Conservation (phyloP, 2,888 invertebrate species). For the Tanypteryx hageni region DNA sequence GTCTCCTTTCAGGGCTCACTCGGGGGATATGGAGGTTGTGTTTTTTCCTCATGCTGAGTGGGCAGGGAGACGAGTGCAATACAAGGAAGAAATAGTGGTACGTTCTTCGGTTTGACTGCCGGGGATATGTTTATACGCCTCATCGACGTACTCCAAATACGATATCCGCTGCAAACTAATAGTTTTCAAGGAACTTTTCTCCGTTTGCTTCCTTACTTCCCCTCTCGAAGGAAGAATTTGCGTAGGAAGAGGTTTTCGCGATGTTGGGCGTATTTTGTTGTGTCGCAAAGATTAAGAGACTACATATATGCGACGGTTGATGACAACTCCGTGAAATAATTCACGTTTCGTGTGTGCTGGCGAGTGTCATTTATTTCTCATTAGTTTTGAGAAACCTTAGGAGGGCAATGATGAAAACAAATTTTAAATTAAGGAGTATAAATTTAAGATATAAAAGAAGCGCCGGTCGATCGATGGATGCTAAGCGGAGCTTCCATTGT, state of each 20-base stretch:
- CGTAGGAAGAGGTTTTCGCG: background rate
- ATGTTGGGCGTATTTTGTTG: background rate
- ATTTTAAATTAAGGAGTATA: too few relatives aligned
- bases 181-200: background rate
- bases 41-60: background rate
- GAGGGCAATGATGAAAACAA: too few relatives aligned
- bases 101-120: background rate
- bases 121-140: background rate
- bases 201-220: background rate
- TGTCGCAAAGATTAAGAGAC: background rate
- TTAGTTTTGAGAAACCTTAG: too few relatives aligned
- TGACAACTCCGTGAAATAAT: background rate
- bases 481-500: too few relatives aligned
- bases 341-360: background rate
- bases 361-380: background rate
- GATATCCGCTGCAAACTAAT: background rate
- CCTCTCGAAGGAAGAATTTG: background rate
- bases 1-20: background rate
- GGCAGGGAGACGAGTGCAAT: background rate
- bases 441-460: too few relatives aligned
- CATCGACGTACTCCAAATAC: constrained; percentile 21
- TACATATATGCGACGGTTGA: background rate
- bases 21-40: constrained; percentile 1
- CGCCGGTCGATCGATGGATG: too few relatives aligned
- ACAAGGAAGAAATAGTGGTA: constrained; percentile 1